phyloP scores from a whole-genome alignment of 1,140 invertebrate species.

The Penaeus chinensis region DNA sequence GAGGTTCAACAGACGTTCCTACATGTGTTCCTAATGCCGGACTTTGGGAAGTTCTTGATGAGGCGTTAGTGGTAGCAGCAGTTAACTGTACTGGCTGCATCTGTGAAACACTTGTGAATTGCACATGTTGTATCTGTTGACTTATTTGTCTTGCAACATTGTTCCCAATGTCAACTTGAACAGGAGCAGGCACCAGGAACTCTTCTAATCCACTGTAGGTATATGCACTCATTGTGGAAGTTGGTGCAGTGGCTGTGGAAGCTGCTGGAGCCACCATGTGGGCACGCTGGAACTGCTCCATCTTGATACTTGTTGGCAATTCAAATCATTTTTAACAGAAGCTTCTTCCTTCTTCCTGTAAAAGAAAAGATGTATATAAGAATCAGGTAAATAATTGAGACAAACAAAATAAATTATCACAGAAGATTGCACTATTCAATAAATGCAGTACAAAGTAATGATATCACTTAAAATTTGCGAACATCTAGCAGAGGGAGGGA shows the following conservation, averaged over 20 bases:
- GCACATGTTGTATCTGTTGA: slow-evolving; percentile 46
- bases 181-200: slow-evolving; percentile 45
- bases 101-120: slow-evolving; percentile 46
- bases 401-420: too few relatives aligned
- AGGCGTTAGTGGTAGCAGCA: slow-evolving; percentile 7
- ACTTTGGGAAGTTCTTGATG: slow-evolving; percentile 27
- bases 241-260: slow-evolving; percentile 19
- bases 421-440: too few relatives aligned
- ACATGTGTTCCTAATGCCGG: slow-evolving; percentile 19
- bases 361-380: too few relatives aligned
- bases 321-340: too few relatives aligned
- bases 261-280: slow-evolving; percentile 23
- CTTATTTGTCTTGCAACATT: slow-evolving; percentile 37
- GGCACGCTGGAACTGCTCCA: slow-evolving; percentile 45
- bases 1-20: slow-evolving; percentile 21
- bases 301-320: background rate
- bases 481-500: too few relatives aligned
- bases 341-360: too few relatives aligned
- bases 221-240: slow-evolving; percentile 42
- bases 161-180: slow-evolving; percentile 43
- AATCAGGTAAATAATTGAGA: too few relatives aligned
- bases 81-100: slow-evolving; percentile 54
- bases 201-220: slow-evolving; percentile 47
- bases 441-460: too few relatives aligned
- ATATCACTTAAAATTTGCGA: too few relatives aligned